phyloP scores from a whole-genome alignment of 1,140 invertebrate species.

The Sitobion miscanthi region DNA sequence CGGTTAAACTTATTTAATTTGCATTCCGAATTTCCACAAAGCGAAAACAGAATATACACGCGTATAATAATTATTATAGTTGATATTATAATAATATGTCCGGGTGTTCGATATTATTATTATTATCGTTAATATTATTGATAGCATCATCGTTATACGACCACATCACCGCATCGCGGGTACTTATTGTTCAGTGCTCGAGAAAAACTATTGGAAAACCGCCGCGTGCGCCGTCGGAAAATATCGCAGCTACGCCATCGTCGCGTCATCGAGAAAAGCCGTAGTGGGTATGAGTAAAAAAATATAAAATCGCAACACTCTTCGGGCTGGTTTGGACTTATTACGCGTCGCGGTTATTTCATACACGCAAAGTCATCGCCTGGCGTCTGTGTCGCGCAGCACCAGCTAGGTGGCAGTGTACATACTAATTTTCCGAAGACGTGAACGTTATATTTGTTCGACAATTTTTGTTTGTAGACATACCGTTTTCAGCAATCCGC shows the following conservation, averaged over 20 bases:
- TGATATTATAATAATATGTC: not conserved
- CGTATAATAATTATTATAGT: not conserved
- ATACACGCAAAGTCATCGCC: not conserved
- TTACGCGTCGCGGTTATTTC: not conserved
- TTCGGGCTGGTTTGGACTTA: not conserved
- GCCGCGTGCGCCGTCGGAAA: too few species aligned
- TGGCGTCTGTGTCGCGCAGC: not conserved
- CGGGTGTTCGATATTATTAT: not conserved
- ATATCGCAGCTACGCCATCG: too few species aligned
- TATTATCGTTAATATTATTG: not conserved
- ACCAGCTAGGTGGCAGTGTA: not conserved
- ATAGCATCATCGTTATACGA: not conserved
- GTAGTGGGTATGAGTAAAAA: not conserved
- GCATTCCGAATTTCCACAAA: not conserved
- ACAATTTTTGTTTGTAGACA: not conserved
- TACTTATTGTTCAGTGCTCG: not conserved
- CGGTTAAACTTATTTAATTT: conserved; percentile 17
- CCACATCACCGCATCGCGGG: too few species aligned
- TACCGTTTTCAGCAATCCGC: not conserved
- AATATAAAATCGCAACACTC: not conserved
- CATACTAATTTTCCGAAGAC: conserved; percentile 1
- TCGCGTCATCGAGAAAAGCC: not conserved
- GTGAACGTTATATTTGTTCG: not conserved
- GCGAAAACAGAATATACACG: not conserved
- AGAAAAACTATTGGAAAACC: not conserved